Evolutionary conservation across 1,140 invertebrate genomes (phyloP).

Genomic region (Microplitis mediator): DNA sequence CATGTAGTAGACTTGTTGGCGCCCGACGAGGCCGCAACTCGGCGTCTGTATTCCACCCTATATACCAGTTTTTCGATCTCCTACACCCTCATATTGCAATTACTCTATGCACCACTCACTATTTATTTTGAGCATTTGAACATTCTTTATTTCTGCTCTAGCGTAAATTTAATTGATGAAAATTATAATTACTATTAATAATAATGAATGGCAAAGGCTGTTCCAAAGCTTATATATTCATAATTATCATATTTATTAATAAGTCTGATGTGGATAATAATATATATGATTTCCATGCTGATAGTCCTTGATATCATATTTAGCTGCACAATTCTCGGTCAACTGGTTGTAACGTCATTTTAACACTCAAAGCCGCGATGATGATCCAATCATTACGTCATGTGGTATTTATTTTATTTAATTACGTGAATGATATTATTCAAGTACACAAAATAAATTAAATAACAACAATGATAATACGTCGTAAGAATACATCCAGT

Average conservation of each 20-base stretch:
- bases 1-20: slow-evolving; percentile 46
- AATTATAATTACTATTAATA: too few relatives aligned
- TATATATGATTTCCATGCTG: too few relatives aligned
- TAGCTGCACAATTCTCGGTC: background rate
- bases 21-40: slow-evolving; percentile 26
- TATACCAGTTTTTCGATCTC: background rate
- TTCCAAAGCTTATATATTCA: too few relatives aligned
- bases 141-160: too few relatives aligned
- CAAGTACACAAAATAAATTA: background rate
- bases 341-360: background rate
- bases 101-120: background rate
- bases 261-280: too few relatives aligned
- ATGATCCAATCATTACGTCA: slow-evolving; percentile 15
- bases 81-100: background rate
- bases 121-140: background rate
- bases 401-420: background rate
- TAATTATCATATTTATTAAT: too few relatives aligned
- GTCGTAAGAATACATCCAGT: too few relatives aligned
- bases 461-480: too few relatives aligned
- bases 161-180: too few relatives aligned
- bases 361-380: background rate
- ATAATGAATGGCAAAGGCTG: too few relatives aligned
- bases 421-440: background rate
- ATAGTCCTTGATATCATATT: too few relatives aligned
- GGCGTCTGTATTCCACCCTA: background rate